Evolutionary conservation across 2,888 invertebrate species (phyloP).

Genomic region (Agriopis aurantiaria): DNA sequence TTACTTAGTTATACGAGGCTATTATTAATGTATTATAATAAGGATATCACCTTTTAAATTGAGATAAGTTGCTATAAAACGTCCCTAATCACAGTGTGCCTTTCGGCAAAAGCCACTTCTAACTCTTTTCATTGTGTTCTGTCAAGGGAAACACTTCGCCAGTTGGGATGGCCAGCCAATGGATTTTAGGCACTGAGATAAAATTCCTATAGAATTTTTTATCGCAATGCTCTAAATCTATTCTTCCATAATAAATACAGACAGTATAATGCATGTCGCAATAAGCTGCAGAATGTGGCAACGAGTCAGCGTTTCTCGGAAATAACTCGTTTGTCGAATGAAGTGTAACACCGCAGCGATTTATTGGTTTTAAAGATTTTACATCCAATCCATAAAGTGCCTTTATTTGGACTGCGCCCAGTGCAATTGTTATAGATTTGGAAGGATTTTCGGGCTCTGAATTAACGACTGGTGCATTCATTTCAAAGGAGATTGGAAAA

Average conservation of each 20-base stretch:
- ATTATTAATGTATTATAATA: background rate
- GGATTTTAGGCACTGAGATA: no score
- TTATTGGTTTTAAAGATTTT: constrained; percentile 41
- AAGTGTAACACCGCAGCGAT: constrained; percentile 45
- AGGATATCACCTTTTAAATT: no score
- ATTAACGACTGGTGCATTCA: background rate
- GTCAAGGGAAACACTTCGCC: no score
- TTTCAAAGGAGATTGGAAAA: background rate
- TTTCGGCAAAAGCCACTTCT: no score
- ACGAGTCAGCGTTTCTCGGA: constrained; percentile 53
- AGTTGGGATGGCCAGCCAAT: no score
- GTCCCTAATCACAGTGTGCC: no score
- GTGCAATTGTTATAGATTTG: constrained; percentile 20
- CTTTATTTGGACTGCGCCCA: constrained; percentile 29
- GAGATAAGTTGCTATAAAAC: no score
- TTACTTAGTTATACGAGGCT: background rate
- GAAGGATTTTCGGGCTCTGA: background rate
- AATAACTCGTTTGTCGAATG: constrained; percentile 50
- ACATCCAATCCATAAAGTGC: constrained; percentile 42
- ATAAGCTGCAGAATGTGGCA: constrained; percentile 36
- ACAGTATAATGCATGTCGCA: constrained; percentile 48
- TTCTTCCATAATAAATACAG: constrained; percentile 49
- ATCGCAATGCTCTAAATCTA: background rate
- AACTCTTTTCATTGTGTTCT: no score
- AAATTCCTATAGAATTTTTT: no score